Percentiles rank a stretch among this genome's conserved stretches.
phyloP scores from a whole-genome alignment of 2,888 invertebrate species.

The Baronia brevicornis region DNA sequence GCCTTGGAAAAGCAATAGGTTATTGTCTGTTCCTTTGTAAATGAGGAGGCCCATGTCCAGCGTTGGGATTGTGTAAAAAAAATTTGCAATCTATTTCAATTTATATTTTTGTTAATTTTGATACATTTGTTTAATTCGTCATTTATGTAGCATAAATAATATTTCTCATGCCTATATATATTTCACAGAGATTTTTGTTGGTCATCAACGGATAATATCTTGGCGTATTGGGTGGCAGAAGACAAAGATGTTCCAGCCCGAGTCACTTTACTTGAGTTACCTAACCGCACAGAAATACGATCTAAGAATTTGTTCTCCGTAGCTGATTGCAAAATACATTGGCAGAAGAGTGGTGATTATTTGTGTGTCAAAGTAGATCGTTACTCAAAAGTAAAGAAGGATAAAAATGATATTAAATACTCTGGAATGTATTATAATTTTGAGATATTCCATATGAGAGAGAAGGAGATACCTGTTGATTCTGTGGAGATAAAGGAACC shows the following conservation, averaged over 20 bases:
- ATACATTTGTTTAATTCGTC: too few relatives aligned
- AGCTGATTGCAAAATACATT: conserved; percentile 98
- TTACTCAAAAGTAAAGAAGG: conserved; percentile 93
- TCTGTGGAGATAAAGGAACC: conserved; percentile 96
- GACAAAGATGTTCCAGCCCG: conserved; percentile 97
- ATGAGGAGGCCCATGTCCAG: too few relatives aligned
- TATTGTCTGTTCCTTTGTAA: too few relatives aligned
- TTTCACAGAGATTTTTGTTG: conserved; percentile 91
- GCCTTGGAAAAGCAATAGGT: too few relatives aligned
- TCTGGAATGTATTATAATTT: conserved; percentile 98
- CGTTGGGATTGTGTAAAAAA: too few relatives aligned
- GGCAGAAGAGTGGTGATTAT: conserved; percentile 99
- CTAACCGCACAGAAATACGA: conserved; percentile 90
- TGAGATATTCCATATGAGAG: conserved; percentile 98
- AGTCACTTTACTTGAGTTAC: conserved; percentile 94
- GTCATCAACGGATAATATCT: conserved; percentile 97
- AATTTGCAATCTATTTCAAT: too few relatives aligned
- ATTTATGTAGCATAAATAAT: too few relatives aligned
- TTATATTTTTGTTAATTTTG: too few relatives aligned
- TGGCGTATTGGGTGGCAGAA: conserved; percentile 99
- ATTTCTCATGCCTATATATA: conserved; percentile 2
- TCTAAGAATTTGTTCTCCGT: conserved; percentile 98
- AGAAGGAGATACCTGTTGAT: conserved; percentile 98
- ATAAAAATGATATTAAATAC: conserved; percentile 95
- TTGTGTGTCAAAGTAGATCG: conserved; percentile 92